Evolutionary conservation across 2,113 vertebrate genomes (phyloP), one percentile per base, ranked within the genome.

Genomic region (Passer montanus): DNA sequence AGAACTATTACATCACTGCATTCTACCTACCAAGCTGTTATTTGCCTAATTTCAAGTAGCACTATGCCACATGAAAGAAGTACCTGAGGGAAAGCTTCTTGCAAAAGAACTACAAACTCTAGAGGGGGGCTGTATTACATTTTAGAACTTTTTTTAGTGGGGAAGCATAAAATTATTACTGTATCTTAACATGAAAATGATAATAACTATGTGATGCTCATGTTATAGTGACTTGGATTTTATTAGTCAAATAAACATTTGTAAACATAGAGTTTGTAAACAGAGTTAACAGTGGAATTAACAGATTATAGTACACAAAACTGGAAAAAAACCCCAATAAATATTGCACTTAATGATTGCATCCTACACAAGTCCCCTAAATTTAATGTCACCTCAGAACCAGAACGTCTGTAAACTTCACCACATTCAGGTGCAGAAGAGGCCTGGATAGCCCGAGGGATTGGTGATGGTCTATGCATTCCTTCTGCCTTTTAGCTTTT

Each of bases 401-500:
- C 18, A 67, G 35, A 87, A 90, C 2, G 6, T 26, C 52, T 27
- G 50, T 75, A 74, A 90, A 70, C 30, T 72, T 85, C 68, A 55
- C 18, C 50, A 52, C 53, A 49, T 47, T 74, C 13, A 74, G 39
- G 43, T 27, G 58, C 41, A 85, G 67, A 91, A 69, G 27, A 77
- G 24, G 33, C 50, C 33, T 11, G 23, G 66, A 74, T 62, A 77
- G 91, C 87, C 85, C 0, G 19, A 83, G 90, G 85, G 70, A 63
- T 11, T 72, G 39, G 47, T 12, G 31, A 70, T 15, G 30, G 63
- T 6, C 90, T 52, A 46, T 44, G 73, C 91, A 91, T 84, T 91
- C 93, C 63, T 94, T 79, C 77, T 72, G 74, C 60, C 87, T 78
- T 78, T n/a, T 37, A 81, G 89, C 84, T 81, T 67, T 92, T 63